Percentiles rank a stretch among this genome's conserved stretches.
phyloP scores from a whole-genome alignment of 1,140 invertebrate genomes.

The Brachionus koreanus region DNA sequence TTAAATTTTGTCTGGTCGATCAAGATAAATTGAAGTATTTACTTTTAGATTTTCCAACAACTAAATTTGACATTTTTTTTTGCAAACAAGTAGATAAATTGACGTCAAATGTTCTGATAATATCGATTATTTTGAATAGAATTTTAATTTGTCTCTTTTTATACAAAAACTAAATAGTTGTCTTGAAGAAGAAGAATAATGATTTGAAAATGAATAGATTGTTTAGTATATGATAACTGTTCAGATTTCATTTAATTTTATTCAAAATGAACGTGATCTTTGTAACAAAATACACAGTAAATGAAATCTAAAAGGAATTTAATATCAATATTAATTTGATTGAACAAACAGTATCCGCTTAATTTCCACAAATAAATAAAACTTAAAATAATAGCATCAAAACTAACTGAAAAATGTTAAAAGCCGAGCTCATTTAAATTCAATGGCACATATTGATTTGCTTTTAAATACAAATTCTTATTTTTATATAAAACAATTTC shows the following conservation, averaged over 20 bases:
- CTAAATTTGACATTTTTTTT: neutral
- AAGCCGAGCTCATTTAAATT: slow-evolving; percentile 3
- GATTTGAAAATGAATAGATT: neutral
- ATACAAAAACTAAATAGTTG: neutral
- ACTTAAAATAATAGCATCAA: neutral
- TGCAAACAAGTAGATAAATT: neutral
- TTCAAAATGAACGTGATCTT: neutral
- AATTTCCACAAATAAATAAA: slow-evolving; percentile 3
- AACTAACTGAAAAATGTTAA: slow-evolving; percentile 21
- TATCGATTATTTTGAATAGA: neutral
- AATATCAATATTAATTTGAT: slow-evolving; percentile 17
- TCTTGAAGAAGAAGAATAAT: neutral
- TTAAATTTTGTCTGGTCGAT: neutral
- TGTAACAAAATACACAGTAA: neutral
- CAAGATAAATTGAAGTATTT: neutral
- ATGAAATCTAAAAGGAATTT: neutral
- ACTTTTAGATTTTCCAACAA: neutral
- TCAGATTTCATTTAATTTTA: neutral
- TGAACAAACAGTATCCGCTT: slow-evolving; percentile 23
- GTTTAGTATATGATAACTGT: slow-evolving; percentile 1
- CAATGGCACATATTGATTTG: neutral
- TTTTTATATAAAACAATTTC: neutral
- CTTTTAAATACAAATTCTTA: slow-evolving; percentile 5
- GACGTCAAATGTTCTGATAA: neutral
- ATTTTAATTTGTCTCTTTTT: neutral